Conservation (phyloP, 2,797 vertebrate genomes). For the Sciurus vulgaris region DNA sequence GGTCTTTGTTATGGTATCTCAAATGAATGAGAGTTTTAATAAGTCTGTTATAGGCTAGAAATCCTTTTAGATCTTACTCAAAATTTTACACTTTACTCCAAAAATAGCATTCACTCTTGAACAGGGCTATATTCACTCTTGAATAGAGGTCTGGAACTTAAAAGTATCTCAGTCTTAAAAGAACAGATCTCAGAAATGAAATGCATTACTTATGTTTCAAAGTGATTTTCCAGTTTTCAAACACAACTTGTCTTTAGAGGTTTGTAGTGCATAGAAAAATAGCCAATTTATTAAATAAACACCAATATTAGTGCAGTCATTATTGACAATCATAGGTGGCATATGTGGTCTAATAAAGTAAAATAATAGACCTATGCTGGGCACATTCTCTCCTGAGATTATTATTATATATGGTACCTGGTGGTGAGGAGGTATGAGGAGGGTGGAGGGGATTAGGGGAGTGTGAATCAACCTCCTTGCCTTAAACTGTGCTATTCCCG, state of each 20-base stretch:
- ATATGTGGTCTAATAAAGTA: neutral
- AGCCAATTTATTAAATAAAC: slow-evolving; percentile 20
- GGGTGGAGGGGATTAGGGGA: rapidly evolving
- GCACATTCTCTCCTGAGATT: neutral
- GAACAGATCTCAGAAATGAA: neutral
- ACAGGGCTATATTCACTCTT: neutral
- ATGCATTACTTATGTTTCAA: slow-evolving; percentile 15
- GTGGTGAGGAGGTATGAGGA: neutral
- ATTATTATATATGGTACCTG: too few species aligned
- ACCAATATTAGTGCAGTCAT: slow-evolving; percentile 2
- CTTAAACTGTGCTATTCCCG: neutral
- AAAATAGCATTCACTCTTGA: neutral
- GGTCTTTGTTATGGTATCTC: neutral
- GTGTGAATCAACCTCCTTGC: neutral
- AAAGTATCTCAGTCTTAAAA: neutral
- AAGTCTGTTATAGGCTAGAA: neutral
- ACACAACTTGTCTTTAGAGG: neutral
- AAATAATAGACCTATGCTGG: neutral
- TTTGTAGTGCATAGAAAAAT: neutral
- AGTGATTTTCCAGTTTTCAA: neutral
- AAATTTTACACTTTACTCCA: neutral
- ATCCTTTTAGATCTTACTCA: neutral
- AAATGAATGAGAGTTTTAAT: slow-evolving; percentile 40
- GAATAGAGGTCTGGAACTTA: neutral
- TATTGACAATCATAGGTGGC: neutral